phyloP scores from a whole-genome alignment of 2,113 vertebrate genomes.

The Pionites leucogaster region DNA sequence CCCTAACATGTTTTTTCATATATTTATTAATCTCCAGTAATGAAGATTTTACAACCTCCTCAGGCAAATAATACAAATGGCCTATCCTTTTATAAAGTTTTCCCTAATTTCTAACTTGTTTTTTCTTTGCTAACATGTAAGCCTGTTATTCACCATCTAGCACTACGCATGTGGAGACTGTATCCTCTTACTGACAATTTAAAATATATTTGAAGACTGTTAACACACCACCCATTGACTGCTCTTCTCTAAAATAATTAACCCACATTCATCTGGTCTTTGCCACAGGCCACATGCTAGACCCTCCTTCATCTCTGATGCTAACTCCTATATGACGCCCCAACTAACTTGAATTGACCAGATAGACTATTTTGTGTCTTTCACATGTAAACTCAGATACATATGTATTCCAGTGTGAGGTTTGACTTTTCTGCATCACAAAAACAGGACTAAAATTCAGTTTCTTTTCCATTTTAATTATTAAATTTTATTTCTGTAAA shows the following conservation, averaged over 20 bases:
- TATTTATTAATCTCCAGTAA: not conserved
- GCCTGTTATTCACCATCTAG: not conserved
- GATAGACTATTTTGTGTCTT: not conserved
- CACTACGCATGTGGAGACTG: not conserved
- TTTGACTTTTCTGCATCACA: not conserved
- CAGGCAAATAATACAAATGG: not conserved
- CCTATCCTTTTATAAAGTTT: not conserved
- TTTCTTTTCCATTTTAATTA: not conserved
- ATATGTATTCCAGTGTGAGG: not conserved
- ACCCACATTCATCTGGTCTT: not conserved
- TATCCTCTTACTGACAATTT: not conserved
- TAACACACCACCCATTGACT: not conserved
- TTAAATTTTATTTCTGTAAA: not conserved
- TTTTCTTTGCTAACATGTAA: not conserved
- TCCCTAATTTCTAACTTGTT: not conserved
- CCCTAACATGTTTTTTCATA: not conserved
- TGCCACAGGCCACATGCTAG: not conserved
- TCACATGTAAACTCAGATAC: not conserved
- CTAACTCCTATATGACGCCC: not conserved
- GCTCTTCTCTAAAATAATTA: not conserved
- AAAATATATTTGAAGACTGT: not conserved
- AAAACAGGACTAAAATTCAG: not conserved
- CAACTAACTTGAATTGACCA: not conserved
- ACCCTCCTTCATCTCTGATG: not conserved
- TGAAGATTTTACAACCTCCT: not conserved